phyloP scores from a whole-genome alignment of 2,797 vertebrate genomes.

The Karalla daura region DNA sequence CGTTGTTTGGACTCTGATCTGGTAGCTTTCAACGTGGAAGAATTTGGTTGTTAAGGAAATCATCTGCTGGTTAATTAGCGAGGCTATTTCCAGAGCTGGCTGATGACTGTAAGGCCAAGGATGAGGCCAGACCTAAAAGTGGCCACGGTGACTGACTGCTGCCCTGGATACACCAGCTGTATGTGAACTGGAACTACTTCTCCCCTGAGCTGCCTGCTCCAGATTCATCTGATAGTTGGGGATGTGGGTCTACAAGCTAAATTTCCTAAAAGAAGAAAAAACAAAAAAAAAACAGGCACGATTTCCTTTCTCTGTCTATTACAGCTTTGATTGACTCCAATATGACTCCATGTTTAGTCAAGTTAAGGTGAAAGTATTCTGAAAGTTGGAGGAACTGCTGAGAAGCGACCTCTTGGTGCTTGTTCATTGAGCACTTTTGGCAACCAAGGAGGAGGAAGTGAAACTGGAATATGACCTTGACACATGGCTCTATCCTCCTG shows the following conservation, averaged over 20 bases:
- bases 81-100: constrained; percentile 64
- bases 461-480: constrained; percentile 4
- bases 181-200: constrained; percentile 69
- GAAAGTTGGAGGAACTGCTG: background rate
- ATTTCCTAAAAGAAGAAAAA: constrained; percentile 27
- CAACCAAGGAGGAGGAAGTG: constrained; percentile 10
- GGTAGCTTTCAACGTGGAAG: constrained; percentile 31
- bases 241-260: constrained; percentile 42
- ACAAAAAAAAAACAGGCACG: background rate
- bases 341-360: background rate
- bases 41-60: constrained; percentile 46
- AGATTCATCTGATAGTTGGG: constrained; percentile 64
- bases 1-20: constrained; percentile 7
- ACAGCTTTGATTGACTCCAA: background rate
- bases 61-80: constrained; percentile 56
- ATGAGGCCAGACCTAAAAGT: constrained; percentile 66
- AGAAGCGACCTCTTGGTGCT: background rate
- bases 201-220: constrained; percentile 73
- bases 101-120: constrained; percentile 51
- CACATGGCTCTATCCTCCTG: background rate
- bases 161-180: constrained; percentile 48
- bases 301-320: constrained; percentile 8
- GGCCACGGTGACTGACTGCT: constrained; percentile 55
- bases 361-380: background rate
- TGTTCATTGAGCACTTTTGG: background rate